A percentile compares a stretch with the other conserved stretches of the same genome.
Evolutionary conservation across 2,888 invertebrate genomes (phyloP).

Genomic region (Lamproptera curius): DNA sequence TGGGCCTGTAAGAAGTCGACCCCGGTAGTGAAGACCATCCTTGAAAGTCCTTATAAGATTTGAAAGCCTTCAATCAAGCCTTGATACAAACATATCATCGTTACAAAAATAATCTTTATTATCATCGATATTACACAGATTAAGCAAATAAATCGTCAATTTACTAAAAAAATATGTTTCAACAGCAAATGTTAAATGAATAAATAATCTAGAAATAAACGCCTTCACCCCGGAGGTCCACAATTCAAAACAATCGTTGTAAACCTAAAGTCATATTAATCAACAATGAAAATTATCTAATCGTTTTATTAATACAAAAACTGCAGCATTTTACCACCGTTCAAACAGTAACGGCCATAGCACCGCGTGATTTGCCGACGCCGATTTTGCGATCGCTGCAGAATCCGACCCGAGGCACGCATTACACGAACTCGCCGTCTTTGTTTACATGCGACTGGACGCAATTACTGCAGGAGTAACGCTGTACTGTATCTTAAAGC

Average conservation of each 20-base stretch:
- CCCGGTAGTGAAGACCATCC: too few relatives aligned
- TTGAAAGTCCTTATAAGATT: too few relatives aligned
- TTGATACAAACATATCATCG: too few relatives aligned
- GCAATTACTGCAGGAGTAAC: conserved; percentile 10
- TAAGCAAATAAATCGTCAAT: neutral
- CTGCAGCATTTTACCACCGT: conserved; percentile 17
- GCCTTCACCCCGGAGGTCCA: neutral
- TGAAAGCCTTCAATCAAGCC: too few relatives aligned
- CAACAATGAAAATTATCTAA: too few relatives aligned
- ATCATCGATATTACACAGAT: neutral
- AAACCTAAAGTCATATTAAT: too few relatives aligned
- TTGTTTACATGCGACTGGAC: conserved; percentile 19
- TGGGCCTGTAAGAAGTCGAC: too few relatives aligned
- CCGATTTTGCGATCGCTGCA: conserved; percentile 17
- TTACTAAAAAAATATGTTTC: neutral
- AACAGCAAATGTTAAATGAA: neutral
- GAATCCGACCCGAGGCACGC: conserved; percentile 18
- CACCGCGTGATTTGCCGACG: conserved; percentile 21
- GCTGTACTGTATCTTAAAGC: conserved; percentile 10
- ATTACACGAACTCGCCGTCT: conserved; percentile 17
- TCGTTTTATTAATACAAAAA: neutral
- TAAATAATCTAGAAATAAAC: neutral
- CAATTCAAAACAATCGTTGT: too few relatives aligned
- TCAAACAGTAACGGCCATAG: conserved; percentile 16
- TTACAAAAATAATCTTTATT: too few relatives aligned